Evolutionary conservation across 2,113 vertebrate species (phyloP).

Genomic region (Vanacampus margaritifer): DNA sequence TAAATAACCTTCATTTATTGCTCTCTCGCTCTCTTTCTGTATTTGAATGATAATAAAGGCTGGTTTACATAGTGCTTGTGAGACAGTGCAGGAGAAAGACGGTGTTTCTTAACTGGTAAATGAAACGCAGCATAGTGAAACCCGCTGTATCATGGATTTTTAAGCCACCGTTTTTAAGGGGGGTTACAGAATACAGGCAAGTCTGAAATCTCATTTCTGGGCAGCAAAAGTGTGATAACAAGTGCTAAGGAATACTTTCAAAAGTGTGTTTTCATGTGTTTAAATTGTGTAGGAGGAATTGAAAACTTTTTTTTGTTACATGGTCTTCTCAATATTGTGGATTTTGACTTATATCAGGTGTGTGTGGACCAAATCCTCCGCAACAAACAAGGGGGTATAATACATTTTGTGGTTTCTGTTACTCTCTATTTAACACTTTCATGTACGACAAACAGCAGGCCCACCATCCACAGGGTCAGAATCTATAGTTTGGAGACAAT

Average conservation of each 20-base stretch:
- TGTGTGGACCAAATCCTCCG: not conserved
- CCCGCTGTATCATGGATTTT: not conserved
- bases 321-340: too few species aligned
- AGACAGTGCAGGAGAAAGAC: slow-evolving; percentile 54
- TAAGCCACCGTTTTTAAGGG: not conserved
- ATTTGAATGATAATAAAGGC: slow-evolving; percentile 48
- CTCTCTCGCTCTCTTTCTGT: slow-evolving; percentile 52
- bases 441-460: slow-evolving; percentile 33
- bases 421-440: slow-evolving; percentile 34
- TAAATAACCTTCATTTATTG: slow-evolving; percentile 68
- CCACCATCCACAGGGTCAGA: slow-evolving; percentile 24
- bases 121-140: slow-evolving; percentile 26
- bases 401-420: slow-evolving; percentile 31
- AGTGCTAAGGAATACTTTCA: not conserved
- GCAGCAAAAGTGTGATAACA: too few species aligned
- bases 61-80: slow-evolving; percentile 56
- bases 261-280: not conserved
- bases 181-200: not conserved
- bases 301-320: too few species aligned
- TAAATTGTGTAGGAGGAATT: too few species aligned
- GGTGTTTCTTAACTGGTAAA: slow-evolving; percentile 39
- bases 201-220: not conserved
- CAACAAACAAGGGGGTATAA: slow-evolving; percentile 19
- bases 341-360: too few species aligned
- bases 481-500: slow-evolving; percentile 37